Evolutionary conservation across 2,888 invertebrate species (phyloP).

Genomic region (Lottia gigantea): DNA sequence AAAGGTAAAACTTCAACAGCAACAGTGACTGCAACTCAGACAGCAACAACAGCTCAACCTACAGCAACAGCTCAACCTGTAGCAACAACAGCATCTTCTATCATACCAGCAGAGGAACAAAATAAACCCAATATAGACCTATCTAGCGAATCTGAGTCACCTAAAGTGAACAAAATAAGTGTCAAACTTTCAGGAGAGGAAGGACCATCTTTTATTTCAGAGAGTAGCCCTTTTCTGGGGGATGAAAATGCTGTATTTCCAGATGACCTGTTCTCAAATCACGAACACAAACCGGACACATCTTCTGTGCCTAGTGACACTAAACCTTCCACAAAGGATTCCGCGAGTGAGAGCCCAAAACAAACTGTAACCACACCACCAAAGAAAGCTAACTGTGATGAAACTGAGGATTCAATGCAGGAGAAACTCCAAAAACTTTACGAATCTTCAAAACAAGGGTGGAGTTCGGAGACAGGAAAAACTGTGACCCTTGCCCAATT

Average conservation of each 20-base stretch:
- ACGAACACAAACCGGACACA: slow-evolving; percentile 2
- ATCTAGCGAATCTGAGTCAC: slow-evolving; percentile 13
- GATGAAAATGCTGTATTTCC: slow-evolving; percentile 62
- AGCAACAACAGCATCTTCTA: too few relatives aligned
- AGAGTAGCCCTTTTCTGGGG: slow-evolving; percentile 27
- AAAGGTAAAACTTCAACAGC: not conserved
- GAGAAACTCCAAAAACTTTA: slow-evolving; percentile 4
- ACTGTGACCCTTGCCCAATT: slow-evolving; percentile 89
- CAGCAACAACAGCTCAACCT: too few relatives aligned
- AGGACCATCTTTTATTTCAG: not conserved
- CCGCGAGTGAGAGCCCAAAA: not conserved
- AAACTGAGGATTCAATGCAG: slow-evolving; percentile 15
- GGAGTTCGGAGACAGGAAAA: slow-evolving; percentile 82
- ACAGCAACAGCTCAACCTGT: too few relatives aligned
- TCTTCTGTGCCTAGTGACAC: not conserved
- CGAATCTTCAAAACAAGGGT: slow-evolving; percentile 73
- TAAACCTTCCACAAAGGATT: not conserved
- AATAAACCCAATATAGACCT: slow-evolving; percentile 13
- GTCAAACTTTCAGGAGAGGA: not conserved
- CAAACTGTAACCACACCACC: slow-evolving; percentile 19
- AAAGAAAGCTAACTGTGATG: slow-evolving; percentile 18
- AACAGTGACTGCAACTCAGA: too few relatives aligned
- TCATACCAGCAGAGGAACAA: not conserved
- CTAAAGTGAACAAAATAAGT: not conserved
- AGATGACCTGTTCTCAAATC: slow-evolving; percentile 36